These are phyloP conservation scores for Cataglyphis cursor DNA, from an alignment of 2,888 invertebrate genomes.

Conservation along the genomic window DNA sequence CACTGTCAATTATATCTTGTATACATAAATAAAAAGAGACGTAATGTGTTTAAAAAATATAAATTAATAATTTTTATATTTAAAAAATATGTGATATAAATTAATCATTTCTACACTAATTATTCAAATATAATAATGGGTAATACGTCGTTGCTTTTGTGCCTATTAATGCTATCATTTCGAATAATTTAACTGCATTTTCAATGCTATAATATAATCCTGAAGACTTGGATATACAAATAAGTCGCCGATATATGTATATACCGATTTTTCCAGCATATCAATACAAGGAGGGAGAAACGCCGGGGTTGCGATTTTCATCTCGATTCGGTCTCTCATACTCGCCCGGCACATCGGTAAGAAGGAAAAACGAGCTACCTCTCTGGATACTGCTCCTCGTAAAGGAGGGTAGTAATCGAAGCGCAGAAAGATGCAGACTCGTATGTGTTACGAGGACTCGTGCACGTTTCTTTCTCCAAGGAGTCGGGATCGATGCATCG, in stretches of 20 bases:
- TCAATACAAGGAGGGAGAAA: conserved; percentile 53
- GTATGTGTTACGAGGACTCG: conserved; percentile 63
- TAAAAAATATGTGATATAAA: background rate
- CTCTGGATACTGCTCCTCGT: conserved; percentile 63
- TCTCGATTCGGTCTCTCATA: conserved; percentile 62
- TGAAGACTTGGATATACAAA: conserved; percentile 18
- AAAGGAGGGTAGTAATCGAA: conserved; percentile 74
- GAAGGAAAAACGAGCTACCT: conserved; percentile 72
- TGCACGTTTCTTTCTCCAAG: conserved; percentile 66
- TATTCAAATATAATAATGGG: background rate
- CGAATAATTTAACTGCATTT: background rate
- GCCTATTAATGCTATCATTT: background rate
- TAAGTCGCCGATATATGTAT: conserved; percentile 10
- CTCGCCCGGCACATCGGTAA: conserved; percentile 52
- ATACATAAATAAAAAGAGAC: background rate
- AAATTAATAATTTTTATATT: background rate
- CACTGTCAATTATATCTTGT: background rate
- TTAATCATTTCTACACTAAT: background rate
- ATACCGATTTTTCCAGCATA: conserved; percentile 41
- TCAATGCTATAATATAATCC: background rate
- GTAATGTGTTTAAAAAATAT: background rate
- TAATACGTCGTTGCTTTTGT: background rate
- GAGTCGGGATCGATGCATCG: conserved; percentile 44
- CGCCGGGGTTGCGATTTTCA: conserved; percentile 68
- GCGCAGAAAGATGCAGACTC: conserved; percentile 65